Percentiles rank a stretch among this genome's conserved stretches.
phyloP scores from a whole-genome alignment of 1,140 invertebrate species.

The Anadara kagoshimensis region DNA sequence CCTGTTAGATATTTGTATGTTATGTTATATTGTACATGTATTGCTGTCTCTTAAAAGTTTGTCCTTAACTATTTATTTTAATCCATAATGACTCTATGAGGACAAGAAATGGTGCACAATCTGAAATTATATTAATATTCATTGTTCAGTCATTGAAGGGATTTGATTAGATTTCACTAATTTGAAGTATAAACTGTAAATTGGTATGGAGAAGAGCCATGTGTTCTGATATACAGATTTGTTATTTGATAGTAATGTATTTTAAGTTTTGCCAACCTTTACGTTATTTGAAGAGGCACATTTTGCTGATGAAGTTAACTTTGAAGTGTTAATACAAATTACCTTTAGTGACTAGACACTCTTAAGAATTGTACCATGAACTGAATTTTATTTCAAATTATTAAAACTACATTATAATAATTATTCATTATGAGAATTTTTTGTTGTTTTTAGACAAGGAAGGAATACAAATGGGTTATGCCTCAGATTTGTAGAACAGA shows the following conservation, averaged over 20 bases:
- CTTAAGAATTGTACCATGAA: background rate
- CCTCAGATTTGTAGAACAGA: constrained; percentile 77
- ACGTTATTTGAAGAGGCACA: background rate
- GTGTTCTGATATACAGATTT: no score
- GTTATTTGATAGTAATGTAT: constrained; percentile 67
- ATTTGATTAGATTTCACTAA: no score
- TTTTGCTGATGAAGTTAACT: background rate
- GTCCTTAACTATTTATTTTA: no score
- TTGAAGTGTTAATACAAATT: background rate
- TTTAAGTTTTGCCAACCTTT: background rate
- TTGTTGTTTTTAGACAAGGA: constrained; percentile 71
- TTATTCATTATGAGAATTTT: background rate
- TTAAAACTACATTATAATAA: background rate
- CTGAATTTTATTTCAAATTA: background rate
- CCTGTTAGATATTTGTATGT: no score
- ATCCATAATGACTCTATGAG: no score
- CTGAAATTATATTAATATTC: no score
- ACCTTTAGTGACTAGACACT: background rate
- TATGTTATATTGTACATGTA: no score
- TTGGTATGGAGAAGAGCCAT: no score
- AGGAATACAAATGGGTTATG: constrained; percentile 77
- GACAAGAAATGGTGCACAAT: no score
- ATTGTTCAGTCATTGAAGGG: no score
- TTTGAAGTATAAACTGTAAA: no score
- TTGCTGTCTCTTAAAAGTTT: no score